Evolutionary conservation across 2,797 vertebrate genomes (phyloP), one percentile per base, ranked within the genome.

Genomic region (Sebastes dallii): DNA sequence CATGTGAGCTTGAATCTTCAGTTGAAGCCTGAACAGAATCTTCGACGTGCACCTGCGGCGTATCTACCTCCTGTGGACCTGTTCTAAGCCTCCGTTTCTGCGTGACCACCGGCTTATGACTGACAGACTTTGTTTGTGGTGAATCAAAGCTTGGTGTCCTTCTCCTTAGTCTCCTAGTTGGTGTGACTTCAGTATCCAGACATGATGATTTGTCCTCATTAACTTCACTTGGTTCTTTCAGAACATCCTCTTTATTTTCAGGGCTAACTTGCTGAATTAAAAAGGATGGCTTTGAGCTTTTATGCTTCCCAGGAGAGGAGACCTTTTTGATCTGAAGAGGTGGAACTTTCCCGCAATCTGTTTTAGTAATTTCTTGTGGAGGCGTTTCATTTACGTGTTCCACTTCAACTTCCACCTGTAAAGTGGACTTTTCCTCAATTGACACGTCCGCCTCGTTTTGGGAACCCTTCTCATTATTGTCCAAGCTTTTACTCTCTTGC

Each of bases 291-390:
- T 96, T 96, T 67, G 94, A 94, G 80, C 92, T 94, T 87, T 92
- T 95, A 65, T 85, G 91, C 88, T 95, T 96, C 42, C 93, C 92
- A 18, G 96, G 96, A 72, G 95, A 96, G 16, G 94, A 95, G 24
- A 96, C 94, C 75, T 96, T 94, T 87, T 96, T 96, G 50, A 96
- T 95, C 85, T 96, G 95, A 83, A 96, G 93, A n/a, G 95, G 94
- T 32, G 94, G 95, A 46, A 94, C 80, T 88, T 96, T 94, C 34
- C 62, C 92, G 1, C 68, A 77, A 27, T 94, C 93, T 0, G n/a
- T 83, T 84, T 90, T 92, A 29, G 75, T 67, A 2, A 77, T 70
- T 78, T 94, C 93, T 76, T 91, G 89, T 20, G 80, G 70, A 68
- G 83, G 70, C 0, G 73, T 68, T 92, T 92, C 94, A 74, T 71